Base-by-base conservation (phyloP, 2,113 vertebrate genomes). In the Cebidichthys violaceus region DNA sequence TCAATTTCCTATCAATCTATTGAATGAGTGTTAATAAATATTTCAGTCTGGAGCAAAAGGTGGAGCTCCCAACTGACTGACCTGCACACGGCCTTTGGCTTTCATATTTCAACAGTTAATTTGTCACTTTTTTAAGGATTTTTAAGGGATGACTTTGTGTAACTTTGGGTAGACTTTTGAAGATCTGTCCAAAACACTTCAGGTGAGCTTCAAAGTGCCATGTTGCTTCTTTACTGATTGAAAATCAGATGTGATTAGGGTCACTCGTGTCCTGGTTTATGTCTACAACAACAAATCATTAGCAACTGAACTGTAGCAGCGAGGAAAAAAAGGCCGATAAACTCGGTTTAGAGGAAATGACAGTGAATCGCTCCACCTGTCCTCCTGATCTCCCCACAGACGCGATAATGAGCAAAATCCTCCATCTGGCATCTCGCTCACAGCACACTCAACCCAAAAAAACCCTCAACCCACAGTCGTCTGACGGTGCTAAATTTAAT, bases 311-410 rank as follows among this genome's bases (percentile, higher is more conserved):
- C 73, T 74, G 84, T 55, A 57, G 54, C 84, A 75, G 67, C 70
- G 62, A 68, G 24, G 69, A 68, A 69, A 62, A 70, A 66, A 45
- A 66, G 33, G 72, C 31, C 33, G 31, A 74, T 64, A 29, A 57
- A 82, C 77, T 86, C 54, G 43, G 77, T 85, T 88, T 81, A 65
- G 81, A 70, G 66, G 27, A 61, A 31, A 54, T 79, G 71, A 77
- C 77, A 69, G 86, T n/a, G 75, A 85, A 75, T 89, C 29, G 24
- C 79, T 88, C 88, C 86, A 87, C 90, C 88, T 85, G 86, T 85
- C 86, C 54, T 43, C 79, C 31, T 29, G 43, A 71, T 76, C 79
- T 88, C 88, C 90, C 90, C 74, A 71, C 64, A 82, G 88, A 87
- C 79, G 52, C 7, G 43, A 67, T 90, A 90, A 91, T 88, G 88